Conservation (phyloP, 30 jellyfish, hydroid and myxozoan genomes). For the Cassiopea andromeda region DNA sequence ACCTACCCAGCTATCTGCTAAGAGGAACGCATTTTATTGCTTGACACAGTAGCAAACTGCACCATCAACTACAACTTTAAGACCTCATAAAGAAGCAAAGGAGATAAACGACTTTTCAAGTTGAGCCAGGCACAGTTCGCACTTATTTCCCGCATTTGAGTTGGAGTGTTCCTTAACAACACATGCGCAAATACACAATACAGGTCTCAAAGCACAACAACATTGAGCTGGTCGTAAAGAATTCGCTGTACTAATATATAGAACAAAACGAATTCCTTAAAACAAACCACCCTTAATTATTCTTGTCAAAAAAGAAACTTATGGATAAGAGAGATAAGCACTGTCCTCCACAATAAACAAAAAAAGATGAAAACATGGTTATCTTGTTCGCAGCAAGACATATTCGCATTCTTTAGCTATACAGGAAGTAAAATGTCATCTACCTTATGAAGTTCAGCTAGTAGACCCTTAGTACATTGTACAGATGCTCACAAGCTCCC, state of each 20-base stretch:
- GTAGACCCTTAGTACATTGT: no score
- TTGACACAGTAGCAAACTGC: background rate
- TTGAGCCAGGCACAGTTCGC: background rate
- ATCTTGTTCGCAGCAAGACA: constrained; percentile 54
- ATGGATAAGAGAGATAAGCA: constrained; percentile 46
- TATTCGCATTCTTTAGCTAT: background rate
- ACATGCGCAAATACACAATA: background rate
- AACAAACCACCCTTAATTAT: constrained; percentile 30
- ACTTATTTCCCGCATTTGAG: background rate
- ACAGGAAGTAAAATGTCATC: constrained; percentile 18
- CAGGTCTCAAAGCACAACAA: background rate
- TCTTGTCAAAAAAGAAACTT: constrained; percentile 21
- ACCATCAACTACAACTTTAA: background rate
- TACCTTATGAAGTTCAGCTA: background rate
- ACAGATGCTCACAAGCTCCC: no score
- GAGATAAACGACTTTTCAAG: background rate
- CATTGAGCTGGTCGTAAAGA: background rate
- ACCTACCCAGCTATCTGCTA: background rate
- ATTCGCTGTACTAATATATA: background rate
- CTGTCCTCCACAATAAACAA: constrained; percentile 45
- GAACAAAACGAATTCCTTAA: background rate
- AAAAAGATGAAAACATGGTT: constrained; percentile 35
- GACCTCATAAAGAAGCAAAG: background rate
- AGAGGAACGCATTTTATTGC: background rate
- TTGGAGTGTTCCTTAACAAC: background rate